Conservation (phyloP, 2,888 invertebrate genomes). For the Clepsis dumicolana region DNA sequence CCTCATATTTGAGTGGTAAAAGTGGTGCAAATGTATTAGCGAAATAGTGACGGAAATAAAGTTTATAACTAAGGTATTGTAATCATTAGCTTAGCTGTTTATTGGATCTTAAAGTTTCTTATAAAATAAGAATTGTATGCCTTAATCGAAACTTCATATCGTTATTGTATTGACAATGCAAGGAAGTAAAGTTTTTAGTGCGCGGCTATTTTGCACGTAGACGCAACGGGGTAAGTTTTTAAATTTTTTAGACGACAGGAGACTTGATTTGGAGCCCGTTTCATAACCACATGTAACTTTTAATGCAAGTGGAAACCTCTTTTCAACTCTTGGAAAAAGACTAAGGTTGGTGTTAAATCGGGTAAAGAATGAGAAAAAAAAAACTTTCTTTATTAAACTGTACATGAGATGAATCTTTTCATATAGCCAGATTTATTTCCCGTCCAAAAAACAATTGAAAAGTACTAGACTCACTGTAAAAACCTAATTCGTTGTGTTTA, state of each 20-base stretch:
- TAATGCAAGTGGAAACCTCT: too few species aligned
- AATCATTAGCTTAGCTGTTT: constrained; percentile 64
- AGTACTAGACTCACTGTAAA: neutral
- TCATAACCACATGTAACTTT: too few species aligned
- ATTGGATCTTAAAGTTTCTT: constrained; percentile 67
- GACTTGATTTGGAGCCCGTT: too few species aligned
- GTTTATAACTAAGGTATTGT: constrained; percentile 41
- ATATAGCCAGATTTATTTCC: neutral
- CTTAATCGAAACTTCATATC: constrained; percentile 83
- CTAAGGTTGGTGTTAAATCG: too few species aligned
- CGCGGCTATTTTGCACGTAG: constrained; percentile 20
- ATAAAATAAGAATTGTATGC: constrained; percentile 84
- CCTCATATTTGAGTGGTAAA: constrained; percentile 40
- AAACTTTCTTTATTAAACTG: too few species aligned
- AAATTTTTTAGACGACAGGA: neutral
- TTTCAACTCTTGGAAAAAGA: too few species aligned
- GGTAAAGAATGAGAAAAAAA: too few species aligned
- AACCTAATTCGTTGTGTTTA: constrained; percentile 33
- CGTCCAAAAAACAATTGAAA: neutral
- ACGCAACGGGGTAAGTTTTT: constrained; percentile 11
- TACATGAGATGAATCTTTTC: too few species aligned
- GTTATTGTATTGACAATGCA: constrained; percentile 83
- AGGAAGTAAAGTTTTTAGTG: constrained; percentile 50
- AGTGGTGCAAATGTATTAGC: constrained; percentile 41
- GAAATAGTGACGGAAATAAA: constrained; percentile 15